Evolutionary conservation across 2,113 vertebrate species (phyloP).

Genomic region (Toxostoma redivivum): DNA sequence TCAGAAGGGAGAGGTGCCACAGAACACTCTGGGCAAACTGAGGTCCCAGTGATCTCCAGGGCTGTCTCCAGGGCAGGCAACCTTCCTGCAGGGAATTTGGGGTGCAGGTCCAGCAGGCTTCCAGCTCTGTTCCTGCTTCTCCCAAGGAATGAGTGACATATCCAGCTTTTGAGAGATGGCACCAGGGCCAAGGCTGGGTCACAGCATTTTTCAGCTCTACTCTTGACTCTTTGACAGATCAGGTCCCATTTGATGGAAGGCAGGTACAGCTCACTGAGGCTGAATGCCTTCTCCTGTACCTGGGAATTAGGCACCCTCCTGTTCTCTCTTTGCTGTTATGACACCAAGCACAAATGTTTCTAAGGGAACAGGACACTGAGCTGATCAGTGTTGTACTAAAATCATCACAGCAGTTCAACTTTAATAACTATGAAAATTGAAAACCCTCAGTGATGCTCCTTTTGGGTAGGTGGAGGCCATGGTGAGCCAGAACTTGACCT

Average conservation of each 20-base stretch:
- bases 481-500: background rate
- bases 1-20: background rate
- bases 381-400: background rate
- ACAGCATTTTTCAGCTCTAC: background rate
- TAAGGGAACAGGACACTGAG: too few species aligned
- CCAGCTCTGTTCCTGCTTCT: background rate
- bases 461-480: background rate
- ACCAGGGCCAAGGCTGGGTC: background rate
- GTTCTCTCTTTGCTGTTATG: background rate
- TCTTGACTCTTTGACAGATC: background rate
- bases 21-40: fast-evolving
- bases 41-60: background rate
- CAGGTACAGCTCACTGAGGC: background rate
- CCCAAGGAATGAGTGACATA: background rate
- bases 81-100: background rate
- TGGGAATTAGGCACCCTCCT: background rate
- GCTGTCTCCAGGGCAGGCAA: background rate
- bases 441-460: background rate
- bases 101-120: background rate
- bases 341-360: background rate
- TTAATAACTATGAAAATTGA: background rate
- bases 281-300: background rate
- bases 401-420: background rate
- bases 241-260: background rate
- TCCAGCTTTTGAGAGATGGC: background rate